Evolutionary conservation across 2,797 vertebrate species (phyloP).

Genomic region (Chaetodon trifasciatus): DNA sequence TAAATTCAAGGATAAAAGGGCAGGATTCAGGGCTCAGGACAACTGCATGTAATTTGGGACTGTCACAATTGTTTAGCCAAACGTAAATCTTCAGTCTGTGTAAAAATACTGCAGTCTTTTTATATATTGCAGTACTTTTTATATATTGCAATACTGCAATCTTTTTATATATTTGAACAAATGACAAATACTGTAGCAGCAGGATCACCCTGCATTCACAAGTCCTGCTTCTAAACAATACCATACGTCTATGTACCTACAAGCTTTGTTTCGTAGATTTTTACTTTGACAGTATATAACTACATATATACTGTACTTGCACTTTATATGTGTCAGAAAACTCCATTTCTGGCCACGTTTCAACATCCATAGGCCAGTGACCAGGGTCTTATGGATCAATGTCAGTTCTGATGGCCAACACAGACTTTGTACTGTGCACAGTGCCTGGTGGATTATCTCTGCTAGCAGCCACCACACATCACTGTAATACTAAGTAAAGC

Average conservation of each 20-base stretch:
- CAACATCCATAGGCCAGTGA: background rate
- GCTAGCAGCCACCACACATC: constrained; percentile 46
- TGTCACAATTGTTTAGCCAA: background rate
- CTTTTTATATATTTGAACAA: background rate
- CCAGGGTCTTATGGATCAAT: background rate
- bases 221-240: background rate
- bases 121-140: too few species aligned
- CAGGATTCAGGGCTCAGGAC: too few species aligned
- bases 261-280: background rate
- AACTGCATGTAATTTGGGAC: too few species aligned
- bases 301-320: too few species aligned
- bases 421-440: background rate
- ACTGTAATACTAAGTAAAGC: constrained; percentile 36
- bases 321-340: background rate
- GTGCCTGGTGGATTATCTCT: constrained; percentile 49
- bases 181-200: background rate
- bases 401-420: background rate
- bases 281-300: background rate
- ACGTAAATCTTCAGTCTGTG: background rate
- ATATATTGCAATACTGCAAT: too few species aligned
- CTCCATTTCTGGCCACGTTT: background rate
- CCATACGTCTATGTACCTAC: too few species aligned
- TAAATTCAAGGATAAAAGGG: too few species aligned
- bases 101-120: background rate
- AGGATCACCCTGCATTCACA: background rate